phyloP scores from a whole-genome alignment of 1,140 invertebrate genomes.

The Epicauta chinensis region DNA sequence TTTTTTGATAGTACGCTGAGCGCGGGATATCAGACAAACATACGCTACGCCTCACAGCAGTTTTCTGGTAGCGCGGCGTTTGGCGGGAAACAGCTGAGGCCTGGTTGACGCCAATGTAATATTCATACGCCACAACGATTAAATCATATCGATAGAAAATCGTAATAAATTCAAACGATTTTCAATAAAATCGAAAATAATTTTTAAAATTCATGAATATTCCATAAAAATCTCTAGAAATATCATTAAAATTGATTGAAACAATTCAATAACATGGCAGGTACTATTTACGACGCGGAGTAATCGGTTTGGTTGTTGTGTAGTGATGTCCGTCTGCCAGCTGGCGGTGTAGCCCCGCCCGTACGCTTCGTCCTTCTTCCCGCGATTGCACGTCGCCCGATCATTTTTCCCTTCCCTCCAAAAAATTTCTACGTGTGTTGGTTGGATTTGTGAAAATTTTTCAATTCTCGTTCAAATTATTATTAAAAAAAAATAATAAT shows the following conservation, averaged over 20 bases:
- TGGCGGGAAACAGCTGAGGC: conserved; percentile 64
- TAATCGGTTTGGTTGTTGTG: conserved; percentile 38
- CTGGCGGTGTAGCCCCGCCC: conserved; percentile 39
- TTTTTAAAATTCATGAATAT: conserved; percentile 3
- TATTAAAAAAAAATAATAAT: too few relatives aligned
- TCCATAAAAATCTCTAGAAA: conserved; percentile 5
- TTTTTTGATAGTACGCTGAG: conserved; percentile 26
- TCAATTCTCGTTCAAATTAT: too few relatives aligned
- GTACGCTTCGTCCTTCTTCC: conserved; percentile 27
- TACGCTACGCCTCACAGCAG: conserved; percentile 45
- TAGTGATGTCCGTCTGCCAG: conserved; percentile 53
- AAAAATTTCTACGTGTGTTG: too few relatives aligned
- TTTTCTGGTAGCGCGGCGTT: conserved; percentile 55
- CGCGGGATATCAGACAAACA: conserved; percentile 36
- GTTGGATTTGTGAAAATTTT: too few relatives aligned
- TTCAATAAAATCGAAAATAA: too few relatives aligned
- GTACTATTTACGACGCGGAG: conserved; percentile 47
- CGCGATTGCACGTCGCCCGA: too few relatives aligned
- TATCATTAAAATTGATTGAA: background rate
- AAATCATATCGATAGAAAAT: too few relatives aligned
- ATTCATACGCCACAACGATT: conserved; percentile 44
- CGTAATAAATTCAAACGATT: too few relatives aligned
- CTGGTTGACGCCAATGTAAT: conserved; percentile 42
- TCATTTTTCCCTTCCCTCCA: conserved; percentile 18
- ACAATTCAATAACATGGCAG: too few relatives aligned